Percentiles rank a stretch among this genome's conserved stretches.
phyloP scores from a whole-genome alignment of 2,797 vertebrate species.

The Coluber constrictor region DNA sequence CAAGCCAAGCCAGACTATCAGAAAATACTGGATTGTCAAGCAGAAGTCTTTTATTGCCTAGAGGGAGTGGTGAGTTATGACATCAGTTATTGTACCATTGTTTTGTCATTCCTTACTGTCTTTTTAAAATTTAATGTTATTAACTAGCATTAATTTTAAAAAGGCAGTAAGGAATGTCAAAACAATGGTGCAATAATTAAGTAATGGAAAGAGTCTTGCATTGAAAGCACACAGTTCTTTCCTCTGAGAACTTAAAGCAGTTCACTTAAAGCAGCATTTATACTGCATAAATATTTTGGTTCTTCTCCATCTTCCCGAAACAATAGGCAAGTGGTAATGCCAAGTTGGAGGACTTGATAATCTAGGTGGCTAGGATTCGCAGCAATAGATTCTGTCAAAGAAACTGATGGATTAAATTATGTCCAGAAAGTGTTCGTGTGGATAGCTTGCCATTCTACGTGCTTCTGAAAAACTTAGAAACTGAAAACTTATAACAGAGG shows the following conservation, averaged over 20 bases:
- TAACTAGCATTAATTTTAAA: background rate
- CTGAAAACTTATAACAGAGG: background rate
- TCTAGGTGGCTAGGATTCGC: background rate
- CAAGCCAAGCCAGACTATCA: conserved; percentile 64
- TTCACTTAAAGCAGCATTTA: background rate
- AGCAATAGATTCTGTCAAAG: background rate
- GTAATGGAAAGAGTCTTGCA: background rate
- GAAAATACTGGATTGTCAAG: conserved; percentile 54
- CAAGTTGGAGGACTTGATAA: background rate
- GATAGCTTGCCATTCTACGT: background rate
- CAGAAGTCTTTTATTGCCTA: conserved; percentile 48
- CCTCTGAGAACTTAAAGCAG: background rate
- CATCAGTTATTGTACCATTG: background rate
- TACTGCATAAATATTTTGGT: background rate
- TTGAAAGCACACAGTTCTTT: background rate
- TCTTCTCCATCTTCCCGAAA: background rate
- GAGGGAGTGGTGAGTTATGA: conserved; percentile 61
- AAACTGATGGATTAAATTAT: background rate
- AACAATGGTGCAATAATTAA: background rate
- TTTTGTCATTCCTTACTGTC: background rate
- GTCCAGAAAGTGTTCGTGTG: background rate
- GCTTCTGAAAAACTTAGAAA: background rate
- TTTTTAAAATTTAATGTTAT: background rate
- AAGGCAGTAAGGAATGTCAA: background rate
- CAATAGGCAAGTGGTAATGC: background rate